Evolutionary conservation across 2,888 invertebrate species (phyloP), one percentile per base, ranked within the genome.

Genomic region (Melanchra persicariae): DNA sequence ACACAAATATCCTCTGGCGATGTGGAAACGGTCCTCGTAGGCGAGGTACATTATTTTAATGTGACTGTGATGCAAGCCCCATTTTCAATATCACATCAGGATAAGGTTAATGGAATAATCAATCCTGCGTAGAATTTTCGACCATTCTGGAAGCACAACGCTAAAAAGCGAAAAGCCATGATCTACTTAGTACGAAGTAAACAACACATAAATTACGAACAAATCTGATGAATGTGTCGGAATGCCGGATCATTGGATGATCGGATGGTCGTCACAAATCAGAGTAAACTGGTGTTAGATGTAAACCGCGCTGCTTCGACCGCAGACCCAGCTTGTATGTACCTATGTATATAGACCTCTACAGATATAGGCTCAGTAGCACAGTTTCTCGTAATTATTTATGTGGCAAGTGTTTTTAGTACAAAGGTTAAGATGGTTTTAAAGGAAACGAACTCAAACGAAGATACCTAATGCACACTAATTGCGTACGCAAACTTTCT

Each of bases 301-400:
- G 26, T 67, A 55, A 69, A 70, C 81, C 76, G 51, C 78, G 63
- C 22, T 59, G 43, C 37, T 54, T 59, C 40, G 19, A 75, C 62
- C 19, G 8, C 81, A 62, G 15, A 34, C 45, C 58, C 51, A 67
- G 67, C 59, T 74, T 74, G 58, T 70, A 70, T 59, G 57, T 65
- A 57, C 66, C 26, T 24, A 34, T 2, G 6, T 45, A 10, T 24
- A 43, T 45, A 67, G 15, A 15, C 19, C 15, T 37, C 10, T 49
- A 22, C 30, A 57, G 1, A 45, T 19, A 17, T 51, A 60, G 51
- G 15, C 2, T 24, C 30, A 30, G 8, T 26, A 26, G 8, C 17
- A 52, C 2, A 6, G 1, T 24, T 24, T 12, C 24, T 24, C 24
- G 2, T 1, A 24, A 22, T 22, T 15, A 10, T 40, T 15, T 40